Percentiles rank a stretch among this genome's conserved stretches.
phyloP scores from a whole-genome alignment of 1,140 invertebrate genomes.

The Drosophila persimilis region DNA sequence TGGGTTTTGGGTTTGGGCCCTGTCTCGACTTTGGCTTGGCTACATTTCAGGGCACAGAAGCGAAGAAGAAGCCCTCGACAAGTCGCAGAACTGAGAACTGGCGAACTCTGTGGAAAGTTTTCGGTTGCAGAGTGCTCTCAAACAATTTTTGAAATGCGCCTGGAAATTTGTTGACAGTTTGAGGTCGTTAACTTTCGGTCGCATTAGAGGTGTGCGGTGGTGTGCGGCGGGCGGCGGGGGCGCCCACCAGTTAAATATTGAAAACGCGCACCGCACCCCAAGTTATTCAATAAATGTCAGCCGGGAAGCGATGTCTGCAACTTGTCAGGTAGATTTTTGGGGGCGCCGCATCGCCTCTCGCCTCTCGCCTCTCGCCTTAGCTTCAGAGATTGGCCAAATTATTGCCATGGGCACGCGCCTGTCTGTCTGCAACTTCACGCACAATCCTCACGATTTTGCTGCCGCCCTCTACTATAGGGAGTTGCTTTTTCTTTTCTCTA shows the following conservation, averaged over 20 bases:
- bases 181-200: slow-evolving; percentile 58
- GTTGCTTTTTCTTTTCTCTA: slow-evolving; percentile 9
- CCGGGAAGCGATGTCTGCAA: slow-evolving; percentile 32
- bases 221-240: neutral
- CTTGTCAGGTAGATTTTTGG: slow-evolving; percentile 58
- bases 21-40: slow-evolving; percentile 21
- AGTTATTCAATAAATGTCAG: slow-evolving; percentile 80
- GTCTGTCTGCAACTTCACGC: slow-evolving; percentile 18
- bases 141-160: slow-evolving; percentile 50
- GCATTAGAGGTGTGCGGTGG: slow-evolving; percentile 27
- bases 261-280: slow-evolving; percentile 45
- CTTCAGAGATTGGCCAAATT: slow-evolving; percentile 64
- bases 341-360: neutral
- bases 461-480: no score
- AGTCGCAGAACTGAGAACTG: slow-evolving; percentile 40
- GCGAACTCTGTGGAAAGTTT: slow-evolving; percentile 54
- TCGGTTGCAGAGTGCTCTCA: slow-evolving; percentile 44
- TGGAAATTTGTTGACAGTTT: slow-evolving; percentile 72
- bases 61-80: slow-evolving; percentile 43
- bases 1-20: no score
- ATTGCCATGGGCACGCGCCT: slow-evolving; percentile 59
- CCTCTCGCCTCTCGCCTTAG: no score
- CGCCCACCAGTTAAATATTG: slow-evolving; percentile 69
- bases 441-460: slow-evolving; percentile 12
- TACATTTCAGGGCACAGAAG: slow-evolving; percentile 35